Evolutionary conservation across 2,888 invertebrate species (phyloP), one percentile per base, ranked within the genome.

Genomic region (Lingula anatina): DNA sequence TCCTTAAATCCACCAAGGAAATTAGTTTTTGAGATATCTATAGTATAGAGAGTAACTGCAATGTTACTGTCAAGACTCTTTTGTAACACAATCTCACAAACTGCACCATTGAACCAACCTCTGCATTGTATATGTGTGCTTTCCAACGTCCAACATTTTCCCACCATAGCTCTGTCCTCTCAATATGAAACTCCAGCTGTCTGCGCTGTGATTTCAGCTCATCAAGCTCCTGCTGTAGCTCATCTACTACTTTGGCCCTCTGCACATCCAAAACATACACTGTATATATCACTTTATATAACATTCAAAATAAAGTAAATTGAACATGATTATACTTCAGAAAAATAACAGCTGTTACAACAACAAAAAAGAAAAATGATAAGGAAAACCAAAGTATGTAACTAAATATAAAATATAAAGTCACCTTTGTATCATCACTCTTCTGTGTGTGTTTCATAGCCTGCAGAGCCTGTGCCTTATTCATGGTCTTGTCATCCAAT

Each of bases 101-200:
- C n/a, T n/a, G n/a, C n/a, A n/a, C n/a, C n/a, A n/a, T n/a, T n/a
- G n/a, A n/a, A n/a, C n/a, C n/a, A n/a, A 70, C 68, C 60, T 63
- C 58, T 18, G 61, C 57, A 44, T 62, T 66, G 55, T 66, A 63
- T 24, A 92, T 87, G 38, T 86, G 84, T 5, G 90, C 90, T 52
- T 87, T 83, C 93, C 93, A 93, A 57, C 84, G 83, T 23, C 92
- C 91, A 59, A 92, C 80, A 73, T 92, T 89, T 61, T 90, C 90
- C 0, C 89, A 88, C 93, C 93, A 93, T 44, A 87, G 84, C 78
- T 91, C 90, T 0, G 92, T 92, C 37, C 91, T 82, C 18, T 86
- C 83, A 46, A 92, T 81, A 77, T 93, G 91, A 0, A 88, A 87
- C 71, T 92, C 90, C 37, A 91, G 77, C 59, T 89, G 84, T 56